Evolutionary conservation across 2,113 vertebrate species (phyloP), one percentile per base, ranked within the genome.

Genomic region (Pseudorectes ferrugineus): DNA sequence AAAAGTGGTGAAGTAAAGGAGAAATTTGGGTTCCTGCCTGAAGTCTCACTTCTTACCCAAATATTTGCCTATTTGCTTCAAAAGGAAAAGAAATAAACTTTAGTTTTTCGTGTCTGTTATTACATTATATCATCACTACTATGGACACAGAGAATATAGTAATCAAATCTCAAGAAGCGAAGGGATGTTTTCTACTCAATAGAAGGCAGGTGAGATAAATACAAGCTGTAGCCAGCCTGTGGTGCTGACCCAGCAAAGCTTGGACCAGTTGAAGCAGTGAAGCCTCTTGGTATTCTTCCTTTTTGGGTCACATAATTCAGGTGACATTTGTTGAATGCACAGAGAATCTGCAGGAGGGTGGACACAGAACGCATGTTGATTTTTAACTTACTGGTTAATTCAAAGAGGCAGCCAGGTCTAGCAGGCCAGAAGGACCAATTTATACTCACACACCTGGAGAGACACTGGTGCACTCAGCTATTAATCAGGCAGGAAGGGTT

Each of bases 301-400:
- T 52, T 45, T 33, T 45, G 36, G 17, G 14, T 57, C 25, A 16
- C 0, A 0, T 8, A 25, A 26, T 38, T 65, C 40, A 52, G 31
- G 25, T 1, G 1, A 77, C 5, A 28, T 57, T 48, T 51, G 28
- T 36, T 16, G 11, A 88, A 55, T 11, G 22, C 40, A 51, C 16
- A 71, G 61, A 58, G 21, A 46, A 29, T 49, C 14, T 74, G 38
- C 16, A 63, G 22, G 11, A 78, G 7, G 16, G n/a, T 45, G 18
- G 40, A n/a, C 21, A 52, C 1, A 72, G 29, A 83, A 9, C 2
- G 10, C 6, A 13, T 11, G 25, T 21, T 51, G 22, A 23, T 73
- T 68, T 93, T 76, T 68, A 52, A 14, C 9, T 55, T 48, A 25
- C 17, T 52, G 3, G 6, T 36, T 90, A 22, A 52, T 76, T 75